phyloP scores from a whole-genome alignment of 1,140 invertebrate genomes.

The Paralvinella palmiformis region DNA sequence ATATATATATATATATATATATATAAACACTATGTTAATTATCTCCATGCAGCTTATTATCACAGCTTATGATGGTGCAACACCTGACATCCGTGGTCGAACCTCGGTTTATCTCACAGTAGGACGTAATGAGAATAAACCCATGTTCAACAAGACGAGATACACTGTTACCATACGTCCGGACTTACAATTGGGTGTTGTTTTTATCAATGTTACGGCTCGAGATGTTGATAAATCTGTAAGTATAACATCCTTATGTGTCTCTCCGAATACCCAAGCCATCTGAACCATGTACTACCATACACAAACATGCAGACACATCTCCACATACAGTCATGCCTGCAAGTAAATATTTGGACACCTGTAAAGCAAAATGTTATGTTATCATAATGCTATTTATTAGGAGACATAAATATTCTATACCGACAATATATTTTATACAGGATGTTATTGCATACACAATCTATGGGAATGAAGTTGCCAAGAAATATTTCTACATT shows the following conservation, averaged over 20 bases:
- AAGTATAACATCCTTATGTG: too few species aligned
- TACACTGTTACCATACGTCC: constrained; percentile 6
- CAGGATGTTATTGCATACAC: constrained; percentile 27
- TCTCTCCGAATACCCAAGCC: too few species aligned
- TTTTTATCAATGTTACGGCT: constrained; percentile 1
- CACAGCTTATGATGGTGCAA: constrained; percentile 4
- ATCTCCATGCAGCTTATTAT: constrained; percentile 3
- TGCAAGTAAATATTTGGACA: too few species aligned
- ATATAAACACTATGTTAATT: background rate
- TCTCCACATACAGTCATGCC: too few species aligned
- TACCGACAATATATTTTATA: too few species aligned
- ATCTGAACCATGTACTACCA: too few species aligned
- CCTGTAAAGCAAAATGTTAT: too few species aligned
- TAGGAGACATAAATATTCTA: too few species aligned
- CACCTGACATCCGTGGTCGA: background rate
- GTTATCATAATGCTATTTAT: too few species aligned
- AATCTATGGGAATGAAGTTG: constrained; percentile 23
- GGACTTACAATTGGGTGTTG: background rate
- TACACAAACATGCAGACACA: too few species aligned
- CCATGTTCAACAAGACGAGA: background rate
- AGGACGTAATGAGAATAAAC: constrained; percentile 9
- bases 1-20: background rate
- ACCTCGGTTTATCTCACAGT: constrained; percentile 8
- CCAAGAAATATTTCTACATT: constrained; percentile 30
- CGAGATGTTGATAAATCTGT: background rate